Evolutionary conservation across 2,888 invertebrate genomes (phyloP).

Genomic region (Autographa pulchrina): DNA sequence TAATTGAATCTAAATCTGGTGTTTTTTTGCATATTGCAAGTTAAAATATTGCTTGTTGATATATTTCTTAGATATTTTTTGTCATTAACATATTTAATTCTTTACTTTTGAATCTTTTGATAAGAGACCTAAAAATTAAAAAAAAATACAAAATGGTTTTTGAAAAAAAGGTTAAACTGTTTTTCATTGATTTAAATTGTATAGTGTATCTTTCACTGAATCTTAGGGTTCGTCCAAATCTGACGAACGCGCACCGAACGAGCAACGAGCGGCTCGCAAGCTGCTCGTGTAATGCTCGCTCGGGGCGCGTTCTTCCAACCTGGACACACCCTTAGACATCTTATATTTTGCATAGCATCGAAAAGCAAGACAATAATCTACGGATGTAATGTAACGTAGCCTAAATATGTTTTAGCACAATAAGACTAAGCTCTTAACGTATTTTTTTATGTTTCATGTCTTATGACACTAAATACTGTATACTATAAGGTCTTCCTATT

Average conservation of each 20-base stretch:
- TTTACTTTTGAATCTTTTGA: too few relatives aligned
- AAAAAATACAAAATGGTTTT: too few relatives aligned
- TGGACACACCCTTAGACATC: too few relatives aligned
- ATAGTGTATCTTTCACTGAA: too few relatives aligned
- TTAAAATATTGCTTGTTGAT: neutral
- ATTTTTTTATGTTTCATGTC: neutral
- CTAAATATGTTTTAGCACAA: neutral
- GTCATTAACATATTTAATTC: neutral
- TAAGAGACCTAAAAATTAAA: too few relatives aligned
- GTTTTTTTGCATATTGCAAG: neutral
- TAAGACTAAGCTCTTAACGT: neutral
- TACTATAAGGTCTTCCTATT: neutral
- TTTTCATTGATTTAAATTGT: too few relatives aligned
- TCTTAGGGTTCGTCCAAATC: too few relatives aligned
- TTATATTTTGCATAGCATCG: neutral
- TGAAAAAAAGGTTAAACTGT: too few relatives aligned
- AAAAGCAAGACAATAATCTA: neutral
- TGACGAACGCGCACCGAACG: too few relatives aligned
- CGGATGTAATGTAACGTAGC: neutral
- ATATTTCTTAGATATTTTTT: neutral
- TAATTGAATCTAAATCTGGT: neutral
- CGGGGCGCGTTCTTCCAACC: too few relatives aligned
- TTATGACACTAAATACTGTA: neutral
- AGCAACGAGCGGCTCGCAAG: too few relatives aligned
- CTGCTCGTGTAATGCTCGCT: too few relatives aligned